Base-by-base conservation (phyloP, 1,140 invertebrate genomes). In the Pseudomyrmex pallidus region DNA sequence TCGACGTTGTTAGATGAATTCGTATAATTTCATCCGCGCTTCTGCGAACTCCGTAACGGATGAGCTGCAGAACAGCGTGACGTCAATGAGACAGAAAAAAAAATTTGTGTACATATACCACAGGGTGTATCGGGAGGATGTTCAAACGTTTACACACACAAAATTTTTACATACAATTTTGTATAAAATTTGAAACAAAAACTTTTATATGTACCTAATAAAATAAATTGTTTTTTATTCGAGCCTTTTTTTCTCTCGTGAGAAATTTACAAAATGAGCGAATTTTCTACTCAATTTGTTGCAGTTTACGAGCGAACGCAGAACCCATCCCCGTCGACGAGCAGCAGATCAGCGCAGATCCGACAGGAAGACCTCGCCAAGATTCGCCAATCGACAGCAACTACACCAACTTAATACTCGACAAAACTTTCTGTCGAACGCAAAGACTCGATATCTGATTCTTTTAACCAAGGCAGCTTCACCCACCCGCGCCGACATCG, bases 401-500 rank as follows among this genome's bases (percentile, higher is more conserved):
- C 48, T 48, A 80, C 15, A 59, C 22, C 85, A 13, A 67, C 59
- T 46, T 84, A 52, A 87, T 70, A 82, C 62, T 76, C 57, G 70
- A 76, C 74, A 13, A 86, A 66, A 44, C 68, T 73, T 57, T 56
- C 68, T 89, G 85, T 83, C 90, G 90, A 86, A 64, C 88, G 66
- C 91, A 88, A 91, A 89, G 80, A 89, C 87, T 86, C 89, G 67
- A 86, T 62, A 82, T 91, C 76, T 93, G 85, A 92, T 72, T 90
- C 54, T 20, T 86, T 90, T 80, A 59, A 84, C 72, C 85, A 91
- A 93, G 91, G 88, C 91, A 92, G 90, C 92, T 92, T 92, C 84
- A 91, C 85, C 74, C 89, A 92, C 93, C 91, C 90, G 92, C 89
- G 91, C 88, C 90, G 93, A 93, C 89, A 94, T 93, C 96, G 95